Base-by-base conservation (phyloP, 2,797 vertebrate genomes). In the Ceryle rudis region DNA sequence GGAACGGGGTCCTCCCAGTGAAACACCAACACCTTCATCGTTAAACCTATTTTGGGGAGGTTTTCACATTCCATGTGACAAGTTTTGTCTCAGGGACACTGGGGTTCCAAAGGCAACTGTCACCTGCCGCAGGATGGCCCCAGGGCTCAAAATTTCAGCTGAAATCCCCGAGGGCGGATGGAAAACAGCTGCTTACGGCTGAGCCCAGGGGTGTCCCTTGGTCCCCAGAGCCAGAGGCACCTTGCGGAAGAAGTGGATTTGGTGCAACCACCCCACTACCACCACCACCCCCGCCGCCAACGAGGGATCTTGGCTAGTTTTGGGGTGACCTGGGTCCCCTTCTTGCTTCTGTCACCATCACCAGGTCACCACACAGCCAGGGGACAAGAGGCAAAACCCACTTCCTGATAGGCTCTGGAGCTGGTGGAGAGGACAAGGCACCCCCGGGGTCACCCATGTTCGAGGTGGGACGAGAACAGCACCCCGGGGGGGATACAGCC, bases 311-410 rank as follows among this genome's bases (percentile, higher is more conserved):
- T 3, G 11, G 17, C 28, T 3, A 31, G 83, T 70, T 81, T 35
- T 11, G 44, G 67, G 88, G 64, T 35, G n/a, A 58, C 57, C 33
- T 1, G 0, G 0, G 31, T 41, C 39, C 61, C 26, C 11, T 58
- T 85, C 70, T 51, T 1, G 0, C 51, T 16, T 2, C 69, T 47
- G 44, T 60, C 57, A 41, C 44, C 5, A 3, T 29, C 70, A 35
- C 39, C 0, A 4, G 28, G 35, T 20, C 85, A 44, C 31, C 17
- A 1, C 46, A 6, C 11, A 44, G 33, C 11, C 2, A 9, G 5
- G 9, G 54, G 58, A 11, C 16, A 37, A 1, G 0, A 14, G 5
- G 3, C 4, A 2, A 72, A 54, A 6, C 11, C 37, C 71, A 0
- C 14, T 11, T 1, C 57, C 35, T 6, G 6, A 9, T 0, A 12